These are phyloP conservation scores for Andrena minutula DNA, from an alignment of 2,888 invertebrate genomes.

Conservation along the genomic window DNA sequence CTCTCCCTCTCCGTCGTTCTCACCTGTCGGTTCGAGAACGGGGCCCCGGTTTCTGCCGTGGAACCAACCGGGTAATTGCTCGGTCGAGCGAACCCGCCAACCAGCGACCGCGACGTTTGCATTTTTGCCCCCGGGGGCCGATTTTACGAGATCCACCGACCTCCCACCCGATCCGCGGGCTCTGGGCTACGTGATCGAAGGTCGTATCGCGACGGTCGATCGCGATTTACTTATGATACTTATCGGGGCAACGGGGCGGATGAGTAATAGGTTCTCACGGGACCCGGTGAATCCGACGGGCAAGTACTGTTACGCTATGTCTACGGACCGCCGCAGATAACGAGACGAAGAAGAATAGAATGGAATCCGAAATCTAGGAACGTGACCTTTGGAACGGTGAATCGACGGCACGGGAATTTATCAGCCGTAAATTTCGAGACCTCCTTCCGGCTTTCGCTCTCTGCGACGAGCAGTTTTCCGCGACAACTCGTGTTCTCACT, in stretches of 20 bases:
- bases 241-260: conserved; percentile 58
- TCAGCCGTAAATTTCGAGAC: conserved; percentile 35
- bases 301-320: conserved; percentile 51
- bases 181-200: conserved; percentile 62
- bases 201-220: conserved; percentile 67
- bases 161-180: conserved; percentile 37
- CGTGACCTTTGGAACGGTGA: conserved; percentile 26
- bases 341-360: conserved; percentile 9
- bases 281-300: conserved; percentile 12
- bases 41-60: conserved; percentile 52
- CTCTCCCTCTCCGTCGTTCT: conserved; percentile 1
- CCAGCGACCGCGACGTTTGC: conserved; percentile 58
- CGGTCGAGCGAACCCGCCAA: conserved; percentile 59
- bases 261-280: conserved; percentile 65
- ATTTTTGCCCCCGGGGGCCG: conserved; percentile 67
- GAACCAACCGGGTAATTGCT: conserved; percentile 77
- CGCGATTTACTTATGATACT: conserved; percentile 79
- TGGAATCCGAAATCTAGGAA: conserved; percentile 40
- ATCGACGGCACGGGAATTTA: conserved; percentile 35
- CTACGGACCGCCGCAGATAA: neutral
- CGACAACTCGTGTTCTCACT: conserved; percentile 16
- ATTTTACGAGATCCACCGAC: conserved; percentile 67
- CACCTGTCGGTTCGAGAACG: conserved; percentile 34
- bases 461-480: conserved; percentile 33
- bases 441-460: conserved; percentile 19